These are phyloP conservation scores for Clavelina lepadiformis DNA, from an alignment of 23 tunicate species.

Conservation along the genomic window DNA sequence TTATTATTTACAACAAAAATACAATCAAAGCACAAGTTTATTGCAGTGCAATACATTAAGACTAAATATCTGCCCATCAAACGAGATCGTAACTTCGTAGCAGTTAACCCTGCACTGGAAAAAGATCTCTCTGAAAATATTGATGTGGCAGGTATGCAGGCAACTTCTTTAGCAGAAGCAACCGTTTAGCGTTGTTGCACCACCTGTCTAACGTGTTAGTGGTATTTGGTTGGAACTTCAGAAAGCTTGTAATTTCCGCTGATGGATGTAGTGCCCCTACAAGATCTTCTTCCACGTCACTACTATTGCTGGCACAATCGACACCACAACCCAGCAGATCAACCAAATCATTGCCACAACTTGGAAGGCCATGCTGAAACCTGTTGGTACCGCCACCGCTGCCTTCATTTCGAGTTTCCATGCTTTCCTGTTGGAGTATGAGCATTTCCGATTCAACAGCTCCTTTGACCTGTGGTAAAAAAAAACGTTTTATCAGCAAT, in stretches of 20 bases:
- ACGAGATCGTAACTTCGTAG: no score
- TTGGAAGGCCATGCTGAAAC: neutral
- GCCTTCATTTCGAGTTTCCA: slow-evolving; percentile 2
- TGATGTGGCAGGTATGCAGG: no score
- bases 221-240: neutral
- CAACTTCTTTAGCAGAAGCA: no score
- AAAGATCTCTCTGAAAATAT: no score
- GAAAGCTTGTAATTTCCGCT: neutral
- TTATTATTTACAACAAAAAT: no score
- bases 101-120: neutral
- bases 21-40: no score
- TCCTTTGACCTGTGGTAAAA: slow-evolving; percentile 16
- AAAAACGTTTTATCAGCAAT: neutral
- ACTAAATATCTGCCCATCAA: neutral
- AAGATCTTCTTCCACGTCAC: neutral
- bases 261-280: neutral
- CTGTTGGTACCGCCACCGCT: neutral
- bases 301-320: neutral
- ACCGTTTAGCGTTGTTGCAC: neutral
- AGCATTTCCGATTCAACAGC: slow-evolving; percentile 6
- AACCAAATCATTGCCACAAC: neutral
- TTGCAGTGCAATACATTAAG: neutral
- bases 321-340: neutral
- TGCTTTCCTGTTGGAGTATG: neutral
- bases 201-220: neutral